Evolutionary conservation across 53 echinoderm and acorn worm genomes (phyloP), one percentile per base, ranked within the genome.

Genomic region (Arbacia lixula): DNA sequence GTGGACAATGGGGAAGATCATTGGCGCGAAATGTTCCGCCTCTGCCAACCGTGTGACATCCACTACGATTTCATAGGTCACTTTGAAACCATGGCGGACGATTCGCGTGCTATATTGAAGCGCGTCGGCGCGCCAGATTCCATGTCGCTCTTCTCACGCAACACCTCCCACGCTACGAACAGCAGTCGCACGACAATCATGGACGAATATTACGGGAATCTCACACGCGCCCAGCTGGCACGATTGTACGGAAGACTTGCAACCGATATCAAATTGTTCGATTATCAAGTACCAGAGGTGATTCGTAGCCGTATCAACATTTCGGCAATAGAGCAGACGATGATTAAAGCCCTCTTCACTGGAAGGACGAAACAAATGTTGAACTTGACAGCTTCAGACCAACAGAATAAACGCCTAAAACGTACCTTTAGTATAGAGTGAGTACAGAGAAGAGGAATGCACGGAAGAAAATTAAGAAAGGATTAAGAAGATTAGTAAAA

Each of bases 1-100:
- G 38, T 3, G 17, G 12, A 5, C 27, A 11, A 58, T 27, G 25
- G 36, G 1, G 79, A 78, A 60, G 79, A 78, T 17, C 79, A 78
- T 12, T 78, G 79, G 79, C 12, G 79, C 16, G 79, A 78, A 16
- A 78, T 78, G 79, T 78, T 60, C 16, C 79, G 79, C 6, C 41
- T 78, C 11, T 78, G 79, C 28, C 37, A 12, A 2, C 79, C 79
- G 16, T 78, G 79, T 26, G 40, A 60, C 2, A 38, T 78, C 38
- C 39, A 28, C 3, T 78, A 78, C 41, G 79, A 78, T 39, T 78
- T 60, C 40, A 60, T 78, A 22, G 79, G 79, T 16, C 79, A 60
- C 39, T 60, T 78, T 60, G 79, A 78, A 60, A 78, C 60, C 26
- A 20, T 78, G 2, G 16, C 38, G 0, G 37, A 28, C 14, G 79